These are phyloP conservation scores for Argyresthia goedartella DNA, from an alignment of 2,888 invertebrate species.

Conservation along the genomic window DNA sequence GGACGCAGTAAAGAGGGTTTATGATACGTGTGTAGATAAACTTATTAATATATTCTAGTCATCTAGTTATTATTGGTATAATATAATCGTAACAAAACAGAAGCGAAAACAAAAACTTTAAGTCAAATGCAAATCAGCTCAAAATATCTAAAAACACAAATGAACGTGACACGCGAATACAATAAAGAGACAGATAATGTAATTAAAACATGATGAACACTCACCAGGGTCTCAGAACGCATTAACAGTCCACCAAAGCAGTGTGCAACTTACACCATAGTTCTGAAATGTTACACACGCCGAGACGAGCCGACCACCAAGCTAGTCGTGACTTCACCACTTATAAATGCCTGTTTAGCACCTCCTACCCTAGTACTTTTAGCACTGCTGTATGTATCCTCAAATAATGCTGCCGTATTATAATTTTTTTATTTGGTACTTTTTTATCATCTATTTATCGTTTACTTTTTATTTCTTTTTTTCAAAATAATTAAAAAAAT, in stretches of 20 bases:
- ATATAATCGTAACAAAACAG: background rate
- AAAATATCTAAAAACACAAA: background rate
- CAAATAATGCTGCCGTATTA: conserved; percentile 21
- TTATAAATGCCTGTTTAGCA: conserved; percentile 49
- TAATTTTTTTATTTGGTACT: background rate
- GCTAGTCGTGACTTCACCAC: conserved; percentile 62
- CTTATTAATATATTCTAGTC: background rate
- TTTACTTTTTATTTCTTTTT: too few species aligned
- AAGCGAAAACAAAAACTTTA: background rate
- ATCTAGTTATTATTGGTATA: too few species aligned
- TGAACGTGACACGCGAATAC: background rate
- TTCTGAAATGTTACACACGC: conserved; percentile 45
- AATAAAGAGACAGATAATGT: conserved; percentile 13
- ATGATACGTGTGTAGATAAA: too few species aligned
- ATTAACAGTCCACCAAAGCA: conserved; percentile 70
- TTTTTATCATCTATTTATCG: background rate
- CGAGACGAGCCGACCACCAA: conserved; percentile 56
- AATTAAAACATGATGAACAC: conserved; percentile 65
- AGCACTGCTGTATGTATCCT: conserved; percentile 44
- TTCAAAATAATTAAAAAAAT: too few species aligned
- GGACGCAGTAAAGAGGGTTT: too few species aligned
- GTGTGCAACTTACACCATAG: conserved; percentile 65
- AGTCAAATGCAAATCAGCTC: background rate
- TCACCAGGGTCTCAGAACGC: conserved; percentile 63
- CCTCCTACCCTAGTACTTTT: conserved; percentile 50